A percentile compares a stretch with the other conserved stretches of the same genome.
These are phyloP conservation scores for Apteryx owenii DNA, from an alignment of 2,113 vertebrate genomes.

Conservation along the genomic window DNA sequence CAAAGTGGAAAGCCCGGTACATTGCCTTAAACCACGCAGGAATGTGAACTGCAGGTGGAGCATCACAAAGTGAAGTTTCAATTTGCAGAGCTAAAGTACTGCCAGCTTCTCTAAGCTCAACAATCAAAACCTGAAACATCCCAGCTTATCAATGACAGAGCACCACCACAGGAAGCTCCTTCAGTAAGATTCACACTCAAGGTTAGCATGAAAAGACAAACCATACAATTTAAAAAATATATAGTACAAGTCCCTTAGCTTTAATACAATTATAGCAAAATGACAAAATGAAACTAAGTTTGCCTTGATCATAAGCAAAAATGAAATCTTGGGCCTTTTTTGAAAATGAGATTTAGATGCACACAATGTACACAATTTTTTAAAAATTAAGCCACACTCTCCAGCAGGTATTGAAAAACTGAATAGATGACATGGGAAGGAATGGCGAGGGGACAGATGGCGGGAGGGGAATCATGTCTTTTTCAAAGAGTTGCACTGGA, in stretches of 20 bases:
- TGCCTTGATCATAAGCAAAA: background rate
- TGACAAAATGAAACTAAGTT: background rate
- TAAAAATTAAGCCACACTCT: background rate
- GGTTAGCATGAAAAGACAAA: background rate
- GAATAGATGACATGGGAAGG: background rate
- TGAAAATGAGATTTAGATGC: background rate
- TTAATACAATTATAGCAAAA: background rate
- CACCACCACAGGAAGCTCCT: background rate
- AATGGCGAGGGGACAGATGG: background rate
- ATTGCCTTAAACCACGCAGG: background rate
- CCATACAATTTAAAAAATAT: background rate
- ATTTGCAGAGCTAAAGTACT: background rate
- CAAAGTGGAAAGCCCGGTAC: background rate
- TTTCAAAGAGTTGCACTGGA: background rate
- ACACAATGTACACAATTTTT: background rate
- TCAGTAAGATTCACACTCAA: background rate
- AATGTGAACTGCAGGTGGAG: background rate
- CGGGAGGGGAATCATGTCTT: background rate
- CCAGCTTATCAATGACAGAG: background rate
- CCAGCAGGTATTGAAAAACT: background rate
- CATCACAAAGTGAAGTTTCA: background rate
- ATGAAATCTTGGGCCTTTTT: background rate
- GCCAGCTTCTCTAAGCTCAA: background rate
- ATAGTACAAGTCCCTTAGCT: background rate
- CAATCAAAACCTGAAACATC: background rate